Percentiles rank a stretch among this genome's conserved stretches.
Evolutionary conservation across 1,140 invertebrate genomes (phyloP).

Genomic region (Aphelenchoides avenae): DNA sequence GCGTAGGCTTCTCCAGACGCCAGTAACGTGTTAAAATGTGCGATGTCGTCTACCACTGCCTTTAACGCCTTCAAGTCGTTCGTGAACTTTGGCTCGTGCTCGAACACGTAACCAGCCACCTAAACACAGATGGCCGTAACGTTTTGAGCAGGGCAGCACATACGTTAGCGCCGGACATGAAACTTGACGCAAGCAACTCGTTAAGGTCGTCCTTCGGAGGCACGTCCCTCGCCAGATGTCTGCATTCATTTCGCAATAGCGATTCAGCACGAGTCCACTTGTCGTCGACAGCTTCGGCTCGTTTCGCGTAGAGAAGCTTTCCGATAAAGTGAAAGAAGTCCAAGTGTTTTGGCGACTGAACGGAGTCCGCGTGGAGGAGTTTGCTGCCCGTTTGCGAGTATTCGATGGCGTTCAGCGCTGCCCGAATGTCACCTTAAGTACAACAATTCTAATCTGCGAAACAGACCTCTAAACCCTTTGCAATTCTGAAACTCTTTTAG

Average conservation of each 20-base stretch:
- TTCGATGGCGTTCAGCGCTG: constrained; percentile 26
- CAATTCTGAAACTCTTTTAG: not conserved
- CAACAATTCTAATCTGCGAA: constrained; percentile 6
- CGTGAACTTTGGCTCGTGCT: constrained; percentile 28
- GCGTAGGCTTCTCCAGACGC: not conserved
- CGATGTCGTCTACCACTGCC: not conserved
- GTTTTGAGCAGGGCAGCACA: constrained; percentile 9
- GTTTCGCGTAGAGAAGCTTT: constrained; percentile 33
- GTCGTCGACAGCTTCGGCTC: constrained; percentile 11
- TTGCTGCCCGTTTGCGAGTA: constrained; percentile 15
- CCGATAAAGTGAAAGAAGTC: constrained; percentile 38
- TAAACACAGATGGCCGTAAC: constrained; percentile 15
- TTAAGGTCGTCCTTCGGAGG: constrained; percentile 36
- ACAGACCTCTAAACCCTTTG: not conserved
- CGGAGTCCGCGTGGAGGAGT: not conserved
- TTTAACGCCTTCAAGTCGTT: not conserved
- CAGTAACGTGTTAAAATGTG: not conserved
- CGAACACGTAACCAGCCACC: constrained; percentile 25
- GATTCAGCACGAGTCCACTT: constrained; percentile 14
- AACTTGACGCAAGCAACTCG: constrained; percentile 19
- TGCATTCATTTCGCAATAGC: constrained; percentile 2
- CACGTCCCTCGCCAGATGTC: constrained; percentile 3
- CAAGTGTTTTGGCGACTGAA: not conserved
- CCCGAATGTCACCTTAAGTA: constrained; percentile 32
- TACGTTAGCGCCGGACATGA: constrained; percentile 21